Conservation (phyloP, 2,797 vertebrate species). For the Knipowitschia caucasica region DNA sequence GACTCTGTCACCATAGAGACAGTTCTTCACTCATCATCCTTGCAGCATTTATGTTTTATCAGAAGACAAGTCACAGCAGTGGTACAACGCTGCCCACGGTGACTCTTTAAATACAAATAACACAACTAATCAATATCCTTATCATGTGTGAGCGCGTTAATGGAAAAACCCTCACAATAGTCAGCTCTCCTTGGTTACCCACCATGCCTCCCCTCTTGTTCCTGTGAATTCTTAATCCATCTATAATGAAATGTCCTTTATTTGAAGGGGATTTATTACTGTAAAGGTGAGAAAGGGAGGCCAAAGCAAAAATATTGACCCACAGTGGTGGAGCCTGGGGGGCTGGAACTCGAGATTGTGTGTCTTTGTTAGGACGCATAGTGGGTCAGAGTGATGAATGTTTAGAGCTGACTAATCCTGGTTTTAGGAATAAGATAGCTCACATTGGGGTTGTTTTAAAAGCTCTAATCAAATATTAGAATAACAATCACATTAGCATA, state of each 20-base stretch:
- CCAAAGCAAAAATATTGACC: constrained; percentile 53
- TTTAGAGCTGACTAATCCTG: constrained; percentile 30
- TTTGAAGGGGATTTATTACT: constrained; percentile 53
- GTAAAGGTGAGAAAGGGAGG: constrained; percentile 28
- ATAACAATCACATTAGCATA: constrained; percentile 4
- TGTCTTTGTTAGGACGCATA: constrained; percentile 41
- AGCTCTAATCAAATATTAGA: constrained; percentile 12
- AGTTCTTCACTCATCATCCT: constrained; percentile 47
- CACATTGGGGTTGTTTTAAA: constrained; percentile 1
- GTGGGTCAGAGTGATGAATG: constrained; percentile 50
- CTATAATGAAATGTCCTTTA: constrained; percentile 58
- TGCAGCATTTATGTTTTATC: too few species aligned
- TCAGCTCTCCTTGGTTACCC: constrained; percentile 4
- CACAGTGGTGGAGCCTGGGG: constrained; percentile 7
- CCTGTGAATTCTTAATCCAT: constrained; percentile 46
- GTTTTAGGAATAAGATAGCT: constrained; percentile 18
- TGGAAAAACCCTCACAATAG: constrained; percentile 29
- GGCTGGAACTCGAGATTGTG: constrained; percentile 17
- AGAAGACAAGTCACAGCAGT: too few species aligned
- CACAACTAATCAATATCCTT: constrained; percentile 32
- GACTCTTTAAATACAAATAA: too few species aligned
- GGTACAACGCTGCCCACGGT: too few species aligned
- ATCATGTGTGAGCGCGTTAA: constrained; percentile 43
- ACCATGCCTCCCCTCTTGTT: constrained; percentile 15
- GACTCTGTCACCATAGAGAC: constrained; percentile 48